Evolutionary conservation across 2,888 invertebrate species (phyloP).

Genomic region (Mycogona germanica): DNA sequence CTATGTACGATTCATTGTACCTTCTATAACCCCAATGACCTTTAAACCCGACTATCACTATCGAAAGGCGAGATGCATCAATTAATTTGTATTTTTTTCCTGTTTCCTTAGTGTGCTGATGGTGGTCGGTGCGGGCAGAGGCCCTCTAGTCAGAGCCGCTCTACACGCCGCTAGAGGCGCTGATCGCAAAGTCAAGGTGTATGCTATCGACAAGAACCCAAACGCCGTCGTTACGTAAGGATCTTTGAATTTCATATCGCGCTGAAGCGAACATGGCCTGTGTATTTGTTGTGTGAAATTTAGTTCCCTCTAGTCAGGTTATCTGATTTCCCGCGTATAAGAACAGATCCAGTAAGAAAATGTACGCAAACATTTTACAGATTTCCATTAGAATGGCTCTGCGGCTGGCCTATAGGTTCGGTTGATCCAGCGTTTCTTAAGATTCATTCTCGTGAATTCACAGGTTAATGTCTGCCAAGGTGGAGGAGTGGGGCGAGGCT

Average conservation of each 20-base stretch:
- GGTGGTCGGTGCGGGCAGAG: constrained; percentile 90
- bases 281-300: not conserved
- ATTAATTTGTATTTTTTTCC: too few relatives aligned
- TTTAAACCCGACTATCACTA: not conserved
- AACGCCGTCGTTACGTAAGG: constrained; percentile 70
- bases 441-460: not conserved
- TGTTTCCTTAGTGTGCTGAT: constrained; percentile 47
- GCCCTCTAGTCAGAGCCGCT: constrained; percentile 83
- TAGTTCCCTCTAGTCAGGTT: not conserved
- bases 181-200: constrained; percentile 60
- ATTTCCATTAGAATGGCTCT: too few relatives aligned
- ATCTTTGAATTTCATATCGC: constrained; percentile 11
- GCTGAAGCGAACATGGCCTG: too few relatives aligned
- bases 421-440: constrained; percentile 3
- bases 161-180: constrained; percentile 63
- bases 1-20: constrained; percentile 38
- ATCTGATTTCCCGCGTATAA: too few relatives aligned
- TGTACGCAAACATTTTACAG: too few relatives aligned
- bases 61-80: too few relatives aligned
- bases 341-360: too few relatives aligned
- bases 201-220: constrained; percentile 97
- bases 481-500: constrained; percentile 58
- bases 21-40: not conserved
- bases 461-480: constrained; percentile 53
- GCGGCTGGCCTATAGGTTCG: too few relatives aligned